Conservation (phyloP, 2,888 invertebrate species). For the Amitus sp. region DNA sequence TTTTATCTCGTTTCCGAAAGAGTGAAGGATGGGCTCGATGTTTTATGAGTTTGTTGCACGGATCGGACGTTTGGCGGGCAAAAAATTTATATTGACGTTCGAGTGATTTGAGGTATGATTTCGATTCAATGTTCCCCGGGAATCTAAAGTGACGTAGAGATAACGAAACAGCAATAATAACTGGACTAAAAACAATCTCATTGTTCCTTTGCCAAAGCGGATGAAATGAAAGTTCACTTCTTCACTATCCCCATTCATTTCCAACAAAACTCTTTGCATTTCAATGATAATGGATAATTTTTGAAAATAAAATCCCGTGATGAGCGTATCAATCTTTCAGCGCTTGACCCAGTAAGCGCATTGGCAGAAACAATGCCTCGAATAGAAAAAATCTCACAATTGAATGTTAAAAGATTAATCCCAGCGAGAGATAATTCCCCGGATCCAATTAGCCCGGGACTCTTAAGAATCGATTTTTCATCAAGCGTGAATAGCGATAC, state of each 20-base stretch:
- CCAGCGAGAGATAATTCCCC: background rate
- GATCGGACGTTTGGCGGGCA: too few relatives aligned
- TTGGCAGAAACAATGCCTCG: background rate
- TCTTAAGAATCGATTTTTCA: background rate
- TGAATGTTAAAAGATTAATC: background rate
- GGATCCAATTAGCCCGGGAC: background rate
- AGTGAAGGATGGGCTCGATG: too few relatives aligned
- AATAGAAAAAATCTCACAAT: background rate
- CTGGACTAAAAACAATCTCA: too few relatives aligned
- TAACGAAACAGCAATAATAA: too few relatives aligned
- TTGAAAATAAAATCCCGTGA: background rate
- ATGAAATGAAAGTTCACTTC: background rate
- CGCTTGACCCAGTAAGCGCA: constrained; percentile 3
- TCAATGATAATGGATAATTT: background rate
- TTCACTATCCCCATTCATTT: background rate
- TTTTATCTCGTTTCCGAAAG: too few relatives aligned
- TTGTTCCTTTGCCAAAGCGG: too few relatives aligned
- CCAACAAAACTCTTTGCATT: background rate
- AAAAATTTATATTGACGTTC: too few relatives aligned
- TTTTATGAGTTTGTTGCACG: too few relatives aligned
- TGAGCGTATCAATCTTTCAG: background rate
- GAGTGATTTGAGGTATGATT: too few relatives aligned
- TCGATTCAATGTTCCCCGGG: too few relatives aligned
- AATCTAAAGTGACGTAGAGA: too few relatives aligned
- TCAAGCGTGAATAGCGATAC: background rate